These are phyloP conservation scores for Myotis daubentonii DNA, from an alignment of 2,797 vertebrate species.

Conservation along the genomic window DNA sequence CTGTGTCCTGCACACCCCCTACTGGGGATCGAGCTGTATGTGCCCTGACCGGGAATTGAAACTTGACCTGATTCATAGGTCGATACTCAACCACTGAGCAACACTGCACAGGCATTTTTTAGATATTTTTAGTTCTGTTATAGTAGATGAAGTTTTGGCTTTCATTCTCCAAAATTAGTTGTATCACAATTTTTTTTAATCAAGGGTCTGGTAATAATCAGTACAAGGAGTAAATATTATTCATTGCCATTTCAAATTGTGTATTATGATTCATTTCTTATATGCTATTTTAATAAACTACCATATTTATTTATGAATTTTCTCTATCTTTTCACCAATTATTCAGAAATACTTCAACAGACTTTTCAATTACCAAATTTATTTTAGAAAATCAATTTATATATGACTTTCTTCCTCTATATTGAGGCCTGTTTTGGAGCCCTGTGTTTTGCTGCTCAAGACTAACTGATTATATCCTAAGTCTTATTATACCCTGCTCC, in stretches of 20 bases:
- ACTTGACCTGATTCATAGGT: no score
- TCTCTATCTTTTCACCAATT: not conserved
- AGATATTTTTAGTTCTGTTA: not conserved
- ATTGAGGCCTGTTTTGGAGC: not conserved
- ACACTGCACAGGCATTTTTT: no score
- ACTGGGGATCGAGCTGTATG: no score
- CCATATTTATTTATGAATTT: not conserved
- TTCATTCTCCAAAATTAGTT: not conserved
- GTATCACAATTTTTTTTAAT: not conserved
- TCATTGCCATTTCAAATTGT: not conserved
- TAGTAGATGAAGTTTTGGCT: not conserved
- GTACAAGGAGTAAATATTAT: not conserved
- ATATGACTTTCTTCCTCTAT: not conserved
- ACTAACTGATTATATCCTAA: not conserved
- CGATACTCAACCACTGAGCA: no score
- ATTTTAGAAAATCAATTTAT: not conserved
- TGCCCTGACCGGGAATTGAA: no score
- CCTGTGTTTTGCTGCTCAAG: not conserved
- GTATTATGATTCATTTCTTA: not conserved
- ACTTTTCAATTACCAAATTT: not conserved
- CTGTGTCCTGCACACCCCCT: no score
- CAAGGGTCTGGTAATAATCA: not conserved
- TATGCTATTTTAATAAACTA: not conserved
- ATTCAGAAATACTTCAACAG: not conserved
- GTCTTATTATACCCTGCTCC: not conserved